These are phyloP conservation scores for Drosophila guanche DNA, from an alignment of 1,140 invertebrate genomes.

Conservation along the genomic window DNA sequence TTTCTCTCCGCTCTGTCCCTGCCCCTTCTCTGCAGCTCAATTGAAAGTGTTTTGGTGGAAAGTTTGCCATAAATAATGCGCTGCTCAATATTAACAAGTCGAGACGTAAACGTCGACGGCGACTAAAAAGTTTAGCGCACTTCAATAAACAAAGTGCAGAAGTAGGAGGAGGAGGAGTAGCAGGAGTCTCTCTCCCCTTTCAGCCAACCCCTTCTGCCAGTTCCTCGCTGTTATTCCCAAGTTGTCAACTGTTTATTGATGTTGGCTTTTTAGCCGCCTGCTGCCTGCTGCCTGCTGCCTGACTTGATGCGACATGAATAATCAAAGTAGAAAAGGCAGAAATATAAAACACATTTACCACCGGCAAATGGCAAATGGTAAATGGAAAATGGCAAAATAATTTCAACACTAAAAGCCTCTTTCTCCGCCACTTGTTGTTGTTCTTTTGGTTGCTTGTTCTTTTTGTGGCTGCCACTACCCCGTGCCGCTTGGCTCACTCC, in stretches of 20 bases:
- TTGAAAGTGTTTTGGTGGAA: constrained; percentile 60
- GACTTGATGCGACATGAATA: constrained; percentile 45
- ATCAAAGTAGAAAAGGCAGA: constrained; percentile 49
- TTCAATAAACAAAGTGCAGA: constrained; percentile 71
- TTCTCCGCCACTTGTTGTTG: constrained; percentile 35
- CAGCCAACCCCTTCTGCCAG: constrained; percentile 7
- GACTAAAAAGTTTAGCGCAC: constrained; percentile 64
- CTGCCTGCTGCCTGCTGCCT: constrained; percentile 9
- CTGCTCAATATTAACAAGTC: constrained; percentile 76
- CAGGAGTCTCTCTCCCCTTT: no score
- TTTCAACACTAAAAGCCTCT: constrained; percentile 41
- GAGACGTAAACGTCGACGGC: constrained; percentile 24
- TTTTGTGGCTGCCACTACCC: constrained; percentile 13
- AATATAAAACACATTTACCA: constrained; percentile 16
- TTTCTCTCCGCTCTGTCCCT: no score
- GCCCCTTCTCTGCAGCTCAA: constrained; percentile 3
- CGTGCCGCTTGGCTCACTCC: constrained; percentile 8
- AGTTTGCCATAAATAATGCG: constrained; percentile 77
- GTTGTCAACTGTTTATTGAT: constrained; percentile 73
- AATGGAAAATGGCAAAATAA: constrained; percentile 59
- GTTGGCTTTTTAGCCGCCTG: constrained; percentile 46
- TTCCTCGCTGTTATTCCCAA: constrained; percentile 44
- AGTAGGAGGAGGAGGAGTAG: neutral
- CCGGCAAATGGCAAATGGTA: constrained; percentile 50
- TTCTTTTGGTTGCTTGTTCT: constrained; percentile 13